phyloP scores from a whole-genome alignment of 2,888 invertebrate species.

The Trachelus stipa region DNA sequence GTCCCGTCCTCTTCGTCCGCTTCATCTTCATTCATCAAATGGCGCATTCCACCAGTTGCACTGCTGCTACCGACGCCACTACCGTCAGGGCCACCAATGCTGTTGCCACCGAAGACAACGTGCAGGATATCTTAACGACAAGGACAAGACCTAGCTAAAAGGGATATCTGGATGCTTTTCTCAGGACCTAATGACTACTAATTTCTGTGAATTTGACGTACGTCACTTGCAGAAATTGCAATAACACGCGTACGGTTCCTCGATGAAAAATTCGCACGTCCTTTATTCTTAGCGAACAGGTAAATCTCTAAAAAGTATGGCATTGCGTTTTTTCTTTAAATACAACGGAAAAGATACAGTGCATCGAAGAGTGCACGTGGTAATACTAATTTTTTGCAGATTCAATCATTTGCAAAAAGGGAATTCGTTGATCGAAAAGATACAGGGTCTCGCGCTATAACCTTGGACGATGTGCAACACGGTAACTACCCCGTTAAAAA shows the following conservation, averaged over 20 bases:
- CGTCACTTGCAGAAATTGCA: neutral
- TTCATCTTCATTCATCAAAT: conserved; percentile 58
- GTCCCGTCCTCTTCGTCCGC: conserved; percentile 34
- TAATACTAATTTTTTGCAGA: neutral
- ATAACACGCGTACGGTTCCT: neutral
- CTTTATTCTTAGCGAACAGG: neutral
- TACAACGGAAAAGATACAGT: neutral
- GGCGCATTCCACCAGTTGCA: conserved; percentile 30
- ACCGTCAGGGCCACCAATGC: neutral
- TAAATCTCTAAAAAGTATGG: neutral
- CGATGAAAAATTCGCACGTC: neutral
- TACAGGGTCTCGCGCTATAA: neutral
- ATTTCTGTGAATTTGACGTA: neutral
- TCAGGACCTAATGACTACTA: neutral
- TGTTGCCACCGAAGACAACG: neutral
- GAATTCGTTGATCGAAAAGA: neutral
- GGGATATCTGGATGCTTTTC: neutral
- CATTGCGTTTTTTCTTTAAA: too few species aligned
- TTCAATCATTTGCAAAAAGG: neutral
- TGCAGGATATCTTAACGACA: neutral
- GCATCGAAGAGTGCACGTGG: neutral
- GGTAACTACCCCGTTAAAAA: neutral
- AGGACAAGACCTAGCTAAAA: neutral
- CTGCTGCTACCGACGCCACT: neutral
- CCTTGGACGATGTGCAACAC: neutral